These are phyloP conservation scores for Maconellicoccus hirsutus DNA, from an alignment of 1,140 invertebrate species.

Conservation along the genomic window DNA sequence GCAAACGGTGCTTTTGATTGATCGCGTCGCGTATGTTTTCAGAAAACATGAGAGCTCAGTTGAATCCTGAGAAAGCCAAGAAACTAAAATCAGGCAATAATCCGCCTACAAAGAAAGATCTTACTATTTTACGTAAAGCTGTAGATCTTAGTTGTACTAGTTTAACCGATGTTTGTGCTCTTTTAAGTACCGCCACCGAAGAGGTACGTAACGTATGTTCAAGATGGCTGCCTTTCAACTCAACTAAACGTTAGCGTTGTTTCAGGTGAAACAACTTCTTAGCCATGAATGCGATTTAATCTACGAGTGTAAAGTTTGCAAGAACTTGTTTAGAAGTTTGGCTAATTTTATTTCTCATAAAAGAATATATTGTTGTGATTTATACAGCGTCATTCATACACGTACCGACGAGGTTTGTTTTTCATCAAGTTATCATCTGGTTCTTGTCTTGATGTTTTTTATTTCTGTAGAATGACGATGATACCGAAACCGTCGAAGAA, in stretches of 20 bases:
- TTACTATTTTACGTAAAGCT: constrained; percentile 47
- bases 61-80: constrained; percentile 1
- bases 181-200: constrained; percentile 46
- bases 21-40: background rate
- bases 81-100: background rate
- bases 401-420: background rate
- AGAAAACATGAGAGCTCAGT: constrained; percentile 16
- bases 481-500: background rate
- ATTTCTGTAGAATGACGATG: background rate
- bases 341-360: constrained; percentile 77
- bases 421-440: background rate
- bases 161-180: constrained; percentile 45
- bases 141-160: constrained; percentile 47
- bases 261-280: constrained; percentile 55
- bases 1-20: background rate
- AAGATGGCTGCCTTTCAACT: too few species aligned
- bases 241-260: too few species aligned
- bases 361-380: constrained; percentile 50
- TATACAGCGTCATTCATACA: background rate
- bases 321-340: constrained; percentile 69
- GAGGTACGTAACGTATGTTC: constrained; percentile 38
- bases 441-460: background rate
- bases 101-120: constrained; percentile 29
- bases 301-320: constrained; percentile 72
- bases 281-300: constrained; percentile 68